Evolutionary conservation across 2,888 invertebrate genomes (phyloP), one percentile per base, ranked within the genome.

Genomic region (Salpingus planirostris): DNA sequence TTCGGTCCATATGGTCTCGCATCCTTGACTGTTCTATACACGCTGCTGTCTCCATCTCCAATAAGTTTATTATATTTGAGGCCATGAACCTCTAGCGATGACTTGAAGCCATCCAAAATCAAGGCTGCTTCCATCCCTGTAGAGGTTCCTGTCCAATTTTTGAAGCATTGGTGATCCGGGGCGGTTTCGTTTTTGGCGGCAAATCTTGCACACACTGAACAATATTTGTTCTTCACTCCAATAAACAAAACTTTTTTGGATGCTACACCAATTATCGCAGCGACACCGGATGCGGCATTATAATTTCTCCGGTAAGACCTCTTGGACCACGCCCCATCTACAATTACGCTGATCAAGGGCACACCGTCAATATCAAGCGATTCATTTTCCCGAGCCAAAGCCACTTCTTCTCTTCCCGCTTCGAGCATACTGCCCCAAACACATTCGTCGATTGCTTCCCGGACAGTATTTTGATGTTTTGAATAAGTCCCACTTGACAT

Each of bases 261-360:
- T 31, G 25, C 21, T 18, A 21, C 22, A 2, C 42, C 37, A 14
- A 40, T 27, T 15, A 42, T 27, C 13, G 10, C 24, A 8, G 27
- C 40, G 5, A 33, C 21, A 2, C 29, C 30, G 4, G 33, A 33
- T 7, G 6, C 3, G 3, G 36, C 32, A 27, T 36, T 33, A 29
- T 40, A 40, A 18, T 32, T 33, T n/a, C 18, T 18, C 27, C 12
- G 26, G 22, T 47, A 43, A 5, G 44, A 40, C 8, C 44, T 22
- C 23, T 48, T 43, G 7, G 34, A 28, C 47, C 46, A 49, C 27
- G 38, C 40, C 22, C 47, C 43, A 33, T 49, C 49, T 15, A 31
- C 40, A 29, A 47, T 36, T n/a, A 46, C 43, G 11, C 36, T 40
- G 10, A 45, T 38, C 5, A 29, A 23, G 7, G 47, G 38, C 6